Conservation (phyloP, 2,888 invertebrate species). For the Hanleya hanleyi region DNA sequence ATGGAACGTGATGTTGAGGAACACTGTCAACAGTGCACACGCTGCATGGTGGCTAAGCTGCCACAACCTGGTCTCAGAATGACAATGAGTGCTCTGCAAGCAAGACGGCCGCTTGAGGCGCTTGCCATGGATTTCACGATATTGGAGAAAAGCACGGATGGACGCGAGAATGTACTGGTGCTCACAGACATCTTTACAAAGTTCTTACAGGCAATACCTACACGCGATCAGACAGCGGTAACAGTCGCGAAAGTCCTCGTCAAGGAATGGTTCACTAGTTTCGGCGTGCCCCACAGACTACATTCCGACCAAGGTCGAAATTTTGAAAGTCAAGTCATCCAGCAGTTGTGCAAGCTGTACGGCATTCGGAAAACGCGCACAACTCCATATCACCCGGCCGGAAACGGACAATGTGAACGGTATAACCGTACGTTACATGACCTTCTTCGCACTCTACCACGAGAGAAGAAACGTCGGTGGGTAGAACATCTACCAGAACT, state of each 20-base stretch:
- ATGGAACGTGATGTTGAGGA: background rate
- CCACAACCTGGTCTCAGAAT: background rate
- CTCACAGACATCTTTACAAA: slow-evolving; percentile 27
- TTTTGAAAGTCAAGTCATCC: slow-evolving; percentile 17
- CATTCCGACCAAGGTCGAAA: slow-evolving; percentile 26
- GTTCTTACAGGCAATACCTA: slow-evolving; percentile 18
- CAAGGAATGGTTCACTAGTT: slow-evolving; percentile 25
- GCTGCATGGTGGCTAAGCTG: slow-evolving; percentile 9
- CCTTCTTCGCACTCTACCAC: slow-evolving; percentile 26
- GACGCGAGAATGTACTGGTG: slow-evolving; percentile 19
- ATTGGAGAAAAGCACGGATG: slow-evolving; percentile 10
- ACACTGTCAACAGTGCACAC: background rate
- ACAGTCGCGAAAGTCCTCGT: slow-evolving; percentile 22
- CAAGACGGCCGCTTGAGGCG: slow-evolving; percentile 3
- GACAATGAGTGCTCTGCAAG: background rate
- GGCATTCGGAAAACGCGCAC: slow-evolving; percentile 29
- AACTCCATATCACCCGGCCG: slow-evolving; percentile 31
- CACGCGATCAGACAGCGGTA: slow-evolving; percentile 22
- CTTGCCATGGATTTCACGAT: background rate
- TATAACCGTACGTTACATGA: slow-evolving; percentile 39
- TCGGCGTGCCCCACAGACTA: slow-evolving; percentile 19
- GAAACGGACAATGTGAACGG: slow-evolving; percentile 28
- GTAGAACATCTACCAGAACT: slow-evolving; percentile 30
- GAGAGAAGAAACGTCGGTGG: slow-evolving; percentile 35
- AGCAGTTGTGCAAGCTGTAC: slow-evolving; percentile 33